A percentile compares a stretch with the other conserved stretches of the same genome.
These are phyloP conservation scores for Clanis bilineata DNA, from an alignment of 2,888 invertebrate genomes.

Conservation along the genomic window DNA sequence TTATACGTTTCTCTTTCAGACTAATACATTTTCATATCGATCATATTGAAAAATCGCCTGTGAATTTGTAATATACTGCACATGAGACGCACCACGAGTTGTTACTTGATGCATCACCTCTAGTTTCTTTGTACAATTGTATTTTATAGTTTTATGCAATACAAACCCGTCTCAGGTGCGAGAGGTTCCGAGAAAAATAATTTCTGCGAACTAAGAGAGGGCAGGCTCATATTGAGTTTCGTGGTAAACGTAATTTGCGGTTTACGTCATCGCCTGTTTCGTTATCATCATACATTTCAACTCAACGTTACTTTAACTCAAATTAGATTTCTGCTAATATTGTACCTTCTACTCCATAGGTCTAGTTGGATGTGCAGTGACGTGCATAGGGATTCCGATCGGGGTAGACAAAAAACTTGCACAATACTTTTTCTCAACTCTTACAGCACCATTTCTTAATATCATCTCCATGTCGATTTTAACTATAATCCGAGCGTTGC, in stretches of 20 bases:
- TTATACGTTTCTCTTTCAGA: neutral
- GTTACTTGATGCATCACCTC: constrained; percentile 23
- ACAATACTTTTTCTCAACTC: too few relatives aligned
- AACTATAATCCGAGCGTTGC: too few relatives aligned
- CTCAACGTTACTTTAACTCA: neutral
- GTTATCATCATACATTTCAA: neutral
- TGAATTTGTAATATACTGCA: neutral
- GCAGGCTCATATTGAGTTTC: constrained; percentile 17
- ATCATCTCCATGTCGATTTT: too few relatives aligned
- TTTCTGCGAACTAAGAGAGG: constrained; percentile 31
- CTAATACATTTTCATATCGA: neutral
- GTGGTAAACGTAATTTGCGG: neutral
- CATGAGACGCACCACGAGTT: neutral
- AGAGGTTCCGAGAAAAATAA: constrained; percentile 32
- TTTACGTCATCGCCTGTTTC: neutral
- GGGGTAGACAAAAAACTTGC: too few relatives aligned
- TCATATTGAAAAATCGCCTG: neutral
- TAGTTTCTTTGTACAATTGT: constrained; percentile 17
- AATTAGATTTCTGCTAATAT: too few relatives aligned
- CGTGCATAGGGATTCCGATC: too few relatives aligned
- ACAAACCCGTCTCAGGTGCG: constrained; percentile 32
- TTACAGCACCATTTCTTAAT: too few relatives aligned
- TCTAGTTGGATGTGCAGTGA: too few relatives aligned
- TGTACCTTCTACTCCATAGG: too few relatives aligned
- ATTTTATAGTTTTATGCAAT: constrained; percentile 30